Conservation (phyloP, 2,113 vertebrate genomes). For the Hoplias malabaricus region DNA sequence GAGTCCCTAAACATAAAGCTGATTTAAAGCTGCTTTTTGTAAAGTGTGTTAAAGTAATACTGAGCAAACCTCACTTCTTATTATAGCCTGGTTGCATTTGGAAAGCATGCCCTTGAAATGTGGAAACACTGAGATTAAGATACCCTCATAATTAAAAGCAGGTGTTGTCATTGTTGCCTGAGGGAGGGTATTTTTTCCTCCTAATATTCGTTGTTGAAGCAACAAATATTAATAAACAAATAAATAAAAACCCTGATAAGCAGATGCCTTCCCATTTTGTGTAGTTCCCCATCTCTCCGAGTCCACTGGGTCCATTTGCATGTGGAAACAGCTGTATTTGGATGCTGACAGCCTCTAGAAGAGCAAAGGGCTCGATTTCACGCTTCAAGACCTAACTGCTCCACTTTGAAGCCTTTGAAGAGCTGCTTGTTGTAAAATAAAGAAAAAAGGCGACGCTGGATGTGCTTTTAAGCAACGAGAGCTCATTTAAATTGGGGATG, state of each 20-base stretch:
- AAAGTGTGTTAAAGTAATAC: too few species aligned
- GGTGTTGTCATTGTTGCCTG: conserved; percentile 19
- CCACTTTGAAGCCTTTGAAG: conserved; percentile 52
- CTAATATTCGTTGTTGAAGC: not conserved
- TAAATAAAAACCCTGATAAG: not conserved
- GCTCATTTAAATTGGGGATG: not conserved
- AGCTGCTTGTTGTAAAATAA: conserved; percentile 37
- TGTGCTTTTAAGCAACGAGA: not conserved
- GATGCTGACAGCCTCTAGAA: conserved; percentile 1
- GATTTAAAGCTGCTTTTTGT: too few species aligned
- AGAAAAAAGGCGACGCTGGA: conserved; percentile 8
- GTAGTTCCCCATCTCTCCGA: conserved; percentile 4
- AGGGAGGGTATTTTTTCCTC: conserved; percentile 34
- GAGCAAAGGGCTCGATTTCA: conserved; percentile 22
- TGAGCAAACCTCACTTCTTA: too few species aligned
- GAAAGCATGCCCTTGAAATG: not conserved
- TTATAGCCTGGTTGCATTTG: too few species aligned
- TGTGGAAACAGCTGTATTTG: conserved; percentile 57
- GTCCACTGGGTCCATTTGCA: conserved; percentile 38
- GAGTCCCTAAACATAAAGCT: not conserved
- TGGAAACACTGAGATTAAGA: not conserved
- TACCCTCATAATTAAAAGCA: conserved; percentile 14
- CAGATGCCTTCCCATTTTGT: conserved; percentile 5
- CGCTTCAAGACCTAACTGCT: conserved; percentile 29
- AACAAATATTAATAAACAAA: not conserved